phyloP scores from a whole-genome alignment of 2,797 vertebrate genomes.

The Falco cherrug region DNA sequence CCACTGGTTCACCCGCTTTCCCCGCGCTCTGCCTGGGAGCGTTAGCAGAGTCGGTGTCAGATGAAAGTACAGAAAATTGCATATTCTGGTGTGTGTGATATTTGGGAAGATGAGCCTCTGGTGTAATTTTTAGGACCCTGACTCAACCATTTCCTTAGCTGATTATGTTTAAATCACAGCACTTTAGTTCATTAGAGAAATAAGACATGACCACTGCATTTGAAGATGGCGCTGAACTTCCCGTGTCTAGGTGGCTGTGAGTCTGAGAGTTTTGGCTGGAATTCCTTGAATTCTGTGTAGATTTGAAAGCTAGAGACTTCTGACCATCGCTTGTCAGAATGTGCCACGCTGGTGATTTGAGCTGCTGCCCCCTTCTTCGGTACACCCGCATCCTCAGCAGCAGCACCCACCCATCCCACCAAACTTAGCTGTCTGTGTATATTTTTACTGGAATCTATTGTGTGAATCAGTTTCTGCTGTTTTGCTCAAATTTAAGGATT shows the following conservation, averaged over 20 bases:
- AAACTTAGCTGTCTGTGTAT: accelerated
- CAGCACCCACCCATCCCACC: neutral
- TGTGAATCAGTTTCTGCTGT: neutral
- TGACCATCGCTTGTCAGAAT: neutral
- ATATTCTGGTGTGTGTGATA: neutral
- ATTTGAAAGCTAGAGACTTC: neutral
- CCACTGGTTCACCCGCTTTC: neutral
- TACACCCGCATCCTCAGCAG: neutral
- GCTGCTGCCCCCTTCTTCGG: neutral
- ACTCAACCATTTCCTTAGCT: neutral
- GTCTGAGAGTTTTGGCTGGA: neutral
- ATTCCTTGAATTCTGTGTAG: neutral
- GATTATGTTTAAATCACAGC: neutral
- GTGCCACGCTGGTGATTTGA: neutral
- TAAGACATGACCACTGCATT: neutral
- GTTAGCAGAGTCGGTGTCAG: neutral
- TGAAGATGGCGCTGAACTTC: neutral
- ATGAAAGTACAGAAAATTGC: neutral
- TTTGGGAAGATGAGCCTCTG: neutral
- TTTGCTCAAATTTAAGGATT: neutral
- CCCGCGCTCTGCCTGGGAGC: neutral
- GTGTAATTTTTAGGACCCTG: too few relatives aligned
- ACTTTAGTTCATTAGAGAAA: neutral
- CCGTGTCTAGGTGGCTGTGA: neutral
- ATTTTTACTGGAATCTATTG: neutral